Evolutionary conservation across 2,113 vertebrate genomes (phyloP).

Genomic region (Rattus rattus): DNA sequence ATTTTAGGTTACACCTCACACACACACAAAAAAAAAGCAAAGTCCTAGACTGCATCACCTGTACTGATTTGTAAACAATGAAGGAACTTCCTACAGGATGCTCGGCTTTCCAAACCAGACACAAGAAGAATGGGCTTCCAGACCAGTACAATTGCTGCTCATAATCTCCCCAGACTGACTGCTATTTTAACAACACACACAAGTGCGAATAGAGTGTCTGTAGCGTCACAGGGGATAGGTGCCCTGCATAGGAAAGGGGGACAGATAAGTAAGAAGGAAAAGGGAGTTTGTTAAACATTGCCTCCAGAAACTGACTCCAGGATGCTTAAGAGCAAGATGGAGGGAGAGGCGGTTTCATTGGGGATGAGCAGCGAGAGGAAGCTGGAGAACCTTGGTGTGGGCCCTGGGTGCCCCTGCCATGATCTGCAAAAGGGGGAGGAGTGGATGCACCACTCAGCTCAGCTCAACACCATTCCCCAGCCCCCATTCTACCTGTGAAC

Average conservation of each 20-base stretch:
- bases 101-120: not conserved
- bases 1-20: too few species aligned
- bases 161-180: not conserved
- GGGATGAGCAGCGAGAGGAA: not conserved
- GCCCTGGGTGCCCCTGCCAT: not conserved
- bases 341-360: too few species aligned
- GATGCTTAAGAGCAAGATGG: rapidly evolving
- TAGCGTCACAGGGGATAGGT: not conserved
- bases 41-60: too few species aligned
- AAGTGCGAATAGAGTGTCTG: not conserved
- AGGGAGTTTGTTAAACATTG: not conserved
- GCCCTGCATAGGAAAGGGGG: not conserved
- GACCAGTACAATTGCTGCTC: not conserved
- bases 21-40: too few species aligned
- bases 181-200: not conserved
- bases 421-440: not conserved
- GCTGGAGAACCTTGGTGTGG: rapidly evolving
- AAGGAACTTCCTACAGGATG: too few species aligned
- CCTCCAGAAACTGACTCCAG: not conserved
- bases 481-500: too few species aligned
- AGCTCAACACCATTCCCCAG: too few species aligned
- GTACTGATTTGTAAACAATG: too few species aligned
- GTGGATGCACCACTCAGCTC: too few species aligned
- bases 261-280: not conserved
- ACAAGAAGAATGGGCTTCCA: not conserved